A percentile compares a stretch with the other conserved stretches of the same genome.
Conservation (phyloP, 2,888 invertebrate species). For the Neocrepidodera transversa region DNA sequence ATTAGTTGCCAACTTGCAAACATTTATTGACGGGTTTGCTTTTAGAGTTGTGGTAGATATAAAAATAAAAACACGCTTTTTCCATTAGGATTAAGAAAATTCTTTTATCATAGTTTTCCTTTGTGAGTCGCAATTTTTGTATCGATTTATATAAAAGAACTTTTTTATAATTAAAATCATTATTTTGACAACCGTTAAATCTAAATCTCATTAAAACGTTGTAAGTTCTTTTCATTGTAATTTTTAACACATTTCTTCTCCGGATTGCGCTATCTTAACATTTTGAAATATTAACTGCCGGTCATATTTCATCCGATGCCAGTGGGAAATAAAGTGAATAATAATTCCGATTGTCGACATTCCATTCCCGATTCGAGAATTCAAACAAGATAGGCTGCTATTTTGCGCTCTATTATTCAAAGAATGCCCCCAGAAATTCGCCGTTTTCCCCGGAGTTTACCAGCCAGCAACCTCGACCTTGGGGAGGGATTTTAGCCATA, state of each 20-base stretch:
- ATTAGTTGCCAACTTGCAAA: no score
- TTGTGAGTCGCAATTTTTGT: no score
- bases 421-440: constrained; percentile 37
- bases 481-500: constrained; percentile 7
- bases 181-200: no score
- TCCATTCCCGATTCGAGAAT: constrained; percentile 39
- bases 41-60: no score
- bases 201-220: no score
- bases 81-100: no score
- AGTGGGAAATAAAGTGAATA: constrained; percentile 34
- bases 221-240: background rate
- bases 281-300: constrained; percentile 26
- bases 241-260: background rate
- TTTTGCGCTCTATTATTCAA: constrained; percentile 45
- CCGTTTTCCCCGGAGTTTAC: constrained; percentile 20
- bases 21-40: no score
- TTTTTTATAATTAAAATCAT: no score
- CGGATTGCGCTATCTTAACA: background rate
- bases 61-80: no score
- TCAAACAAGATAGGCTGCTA: constrained; percentile 41
- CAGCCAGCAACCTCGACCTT: constrained; percentile 12
- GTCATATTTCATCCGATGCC: constrained; percentile 28
- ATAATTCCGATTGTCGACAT: constrained; percentile 35
- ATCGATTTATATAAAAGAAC: no score
- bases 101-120: no score